phyloP scores from a whole-genome alignment of 1,140 invertebrate genomes.

The Drosophila guanche region DNA sequence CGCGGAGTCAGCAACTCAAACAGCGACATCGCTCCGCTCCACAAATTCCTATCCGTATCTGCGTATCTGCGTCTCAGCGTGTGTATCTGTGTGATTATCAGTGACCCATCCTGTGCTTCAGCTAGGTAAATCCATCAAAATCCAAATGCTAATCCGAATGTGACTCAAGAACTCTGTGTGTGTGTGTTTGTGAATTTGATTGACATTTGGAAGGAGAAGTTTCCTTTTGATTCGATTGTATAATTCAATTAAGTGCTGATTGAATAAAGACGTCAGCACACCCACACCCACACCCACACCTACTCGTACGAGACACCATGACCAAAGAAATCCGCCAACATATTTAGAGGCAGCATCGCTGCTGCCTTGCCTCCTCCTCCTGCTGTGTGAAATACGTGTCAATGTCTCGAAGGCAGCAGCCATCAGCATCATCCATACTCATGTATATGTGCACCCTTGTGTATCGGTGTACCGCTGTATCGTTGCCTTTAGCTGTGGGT shows the following conservation, averaged over 20 bases:
- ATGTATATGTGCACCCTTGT: constrained; percentile 22
- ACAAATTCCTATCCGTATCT: constrained; percentile 15
- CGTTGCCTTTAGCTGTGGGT: constrained; percentile 30
- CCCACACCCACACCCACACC: constrained; percentile 44
- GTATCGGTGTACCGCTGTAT: constrained; percentile 34
- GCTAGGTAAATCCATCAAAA: constrained; percentile 50
- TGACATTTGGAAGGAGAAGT: constrained; percentile 53
- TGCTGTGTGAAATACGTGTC: constrained; percentile 62
- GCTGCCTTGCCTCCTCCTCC: constrained; percentile 7
- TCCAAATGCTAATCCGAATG: constrained; percentile 22
- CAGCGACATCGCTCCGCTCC: constrained; percentile 39
- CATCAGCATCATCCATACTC: constrained; percentile 24
- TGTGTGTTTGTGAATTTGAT: constrained; percentile 60
- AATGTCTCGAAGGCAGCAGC: constrained; percentile 68
- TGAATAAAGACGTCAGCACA: constrained; percentile 79
- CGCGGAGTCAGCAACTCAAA: constrained; percentile 78
- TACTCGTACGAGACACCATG: constrained; percentile 17
- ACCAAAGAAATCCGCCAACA: constrained; percentile 35
- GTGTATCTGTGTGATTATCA: background rate
- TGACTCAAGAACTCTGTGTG: constrained; percentile 26
- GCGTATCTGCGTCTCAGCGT: constrained; percentile 14
- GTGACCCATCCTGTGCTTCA: background rate
- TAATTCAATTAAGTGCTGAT: constrained; percentile 80
- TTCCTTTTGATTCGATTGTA: constrained; percentile 70
- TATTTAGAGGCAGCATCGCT: constrained; percentile 24